These are phyloP conservation scores for Apeira syringaria DNA, from an alignment of 2,888 invertebrate species.

Conservation along the genomic window DNA sequence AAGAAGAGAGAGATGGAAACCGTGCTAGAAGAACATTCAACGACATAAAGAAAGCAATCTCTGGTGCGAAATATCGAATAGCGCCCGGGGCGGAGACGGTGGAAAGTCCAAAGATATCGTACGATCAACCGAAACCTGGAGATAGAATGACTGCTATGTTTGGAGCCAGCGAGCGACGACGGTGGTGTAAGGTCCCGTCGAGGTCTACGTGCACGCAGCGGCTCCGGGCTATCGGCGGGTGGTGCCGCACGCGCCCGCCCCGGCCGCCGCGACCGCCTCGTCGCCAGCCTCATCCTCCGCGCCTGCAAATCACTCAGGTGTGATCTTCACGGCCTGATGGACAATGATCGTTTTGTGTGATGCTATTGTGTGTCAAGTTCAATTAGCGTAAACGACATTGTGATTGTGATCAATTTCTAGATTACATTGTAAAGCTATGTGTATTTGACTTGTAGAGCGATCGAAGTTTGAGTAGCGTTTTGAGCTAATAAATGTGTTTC, in stretches of 20 bases:
- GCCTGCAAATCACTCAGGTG: conserved; percentile 79
- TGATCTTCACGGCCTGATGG: conserved; percentile 46
- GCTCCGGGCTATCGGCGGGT: conserved; percentile 54
- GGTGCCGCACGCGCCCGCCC: conserved; percentile 58
- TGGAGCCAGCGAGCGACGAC: conserved; percentile 58
- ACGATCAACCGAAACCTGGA: conserved; percentile 69
- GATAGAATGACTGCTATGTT: conserved; percentile 73
- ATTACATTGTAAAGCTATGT: conserved; percentile 20
- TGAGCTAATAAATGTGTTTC: conserved; percentile 78
- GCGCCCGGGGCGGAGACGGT: conserved; percentile 59
- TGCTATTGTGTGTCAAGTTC: conserved; percentile 22
- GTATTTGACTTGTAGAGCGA: conserved; percentile 60
- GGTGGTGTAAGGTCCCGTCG: conserved; percentile 63
- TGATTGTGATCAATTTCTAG: conserved; percentile 12
- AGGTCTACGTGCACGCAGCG: conserved; percentile 52
- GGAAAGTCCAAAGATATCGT: conserved; percentile 75
- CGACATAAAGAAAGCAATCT: conserved; percentile 65
- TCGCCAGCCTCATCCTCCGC: conserved; percentile 58
- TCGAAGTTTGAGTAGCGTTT: conserved; percentile 68
- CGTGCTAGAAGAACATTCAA: conserved; percentile 56
- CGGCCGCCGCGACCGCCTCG: conserved; percentile 59
- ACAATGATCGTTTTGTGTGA: conserved; percentile 27
- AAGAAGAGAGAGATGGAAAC: conserved; percentile 56
- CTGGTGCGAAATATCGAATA: conserved; percentile 67
- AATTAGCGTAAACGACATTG: conserved; percentile 13